A percentile compares a stretch with the other conserved stretches of the same genome.
phyloP scores from a whole-genome alignment of 2,113 vertebrate species.

The Leptobrachium leishanense region DNA sequence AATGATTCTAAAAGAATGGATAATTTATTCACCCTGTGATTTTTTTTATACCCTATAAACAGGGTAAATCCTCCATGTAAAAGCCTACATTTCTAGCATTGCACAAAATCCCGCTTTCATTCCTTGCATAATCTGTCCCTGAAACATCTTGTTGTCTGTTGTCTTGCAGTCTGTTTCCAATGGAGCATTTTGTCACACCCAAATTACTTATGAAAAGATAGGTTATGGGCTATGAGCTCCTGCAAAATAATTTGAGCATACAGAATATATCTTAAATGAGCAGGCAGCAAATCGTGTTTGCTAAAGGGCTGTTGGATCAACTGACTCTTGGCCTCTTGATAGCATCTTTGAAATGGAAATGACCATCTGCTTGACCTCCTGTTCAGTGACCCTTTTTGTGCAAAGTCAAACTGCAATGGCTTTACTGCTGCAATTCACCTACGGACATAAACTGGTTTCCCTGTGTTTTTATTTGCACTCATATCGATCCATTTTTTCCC shows the following conservation, averaged over 20 bases:
- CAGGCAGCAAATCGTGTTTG: conserved; percentile 81
- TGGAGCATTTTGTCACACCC: conserved; percentile 69
- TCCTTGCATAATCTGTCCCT: conserved; percentile 50
- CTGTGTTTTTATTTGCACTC: conserved; percentile 53
- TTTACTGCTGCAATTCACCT: conserved; percentile 74
- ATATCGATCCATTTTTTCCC: conserved; percentile 49
- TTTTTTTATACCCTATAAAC: no score
- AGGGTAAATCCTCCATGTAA: no score
- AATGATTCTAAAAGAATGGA: no score
- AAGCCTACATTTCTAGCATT: neutral
- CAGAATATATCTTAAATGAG: conserved; percentile 78
- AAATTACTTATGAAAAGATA: conserved; percentile 76
- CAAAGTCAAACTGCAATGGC: conserved; percentile 86
- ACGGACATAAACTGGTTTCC: conserved; percentile 73
- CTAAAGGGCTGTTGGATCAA: conserved; percentile 76
- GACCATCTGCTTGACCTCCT: conserved; percentile 96
- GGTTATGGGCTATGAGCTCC: conserved; percentile 66
- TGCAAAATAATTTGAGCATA: conserved; percentile 82
- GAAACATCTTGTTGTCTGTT: conserved; percentile 82
- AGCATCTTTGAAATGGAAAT: conserved; percentile 97
- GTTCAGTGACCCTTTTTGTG: conserved; percentile 91
- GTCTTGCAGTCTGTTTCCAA: conserved; percentile 71
- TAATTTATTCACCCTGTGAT: no score
- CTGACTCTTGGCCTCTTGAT: conserved; percentile 81
- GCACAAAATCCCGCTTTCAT: neutral